phyloP scores from a whole-genome alignment of 2,113 vertebrate genomes.

The Erpornis zantholeuca region DNA sequence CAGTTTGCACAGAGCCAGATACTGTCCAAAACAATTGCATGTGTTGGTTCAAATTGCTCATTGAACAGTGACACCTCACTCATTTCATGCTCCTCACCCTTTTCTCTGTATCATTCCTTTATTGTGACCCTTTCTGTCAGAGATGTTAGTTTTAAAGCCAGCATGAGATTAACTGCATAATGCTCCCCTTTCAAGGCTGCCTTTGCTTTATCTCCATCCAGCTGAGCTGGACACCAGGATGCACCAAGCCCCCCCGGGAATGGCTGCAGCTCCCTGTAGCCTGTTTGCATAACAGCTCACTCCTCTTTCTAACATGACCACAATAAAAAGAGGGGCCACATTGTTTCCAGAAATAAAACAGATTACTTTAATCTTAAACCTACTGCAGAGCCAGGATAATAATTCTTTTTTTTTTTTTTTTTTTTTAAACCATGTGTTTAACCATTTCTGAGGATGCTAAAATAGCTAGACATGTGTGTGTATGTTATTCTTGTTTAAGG shows the following conservation, averaged over 20 bases:
- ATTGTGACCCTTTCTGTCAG: background rate
- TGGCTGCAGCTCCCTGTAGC: background rate
- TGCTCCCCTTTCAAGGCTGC: slow-evolving; percentile 15
- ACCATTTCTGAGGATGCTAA: background rate
- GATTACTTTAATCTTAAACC: slow-evolving; percentile 42
- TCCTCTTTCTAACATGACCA: background rate
- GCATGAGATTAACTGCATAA: background rate
- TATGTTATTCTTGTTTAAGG: background rate
- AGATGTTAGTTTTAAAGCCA: slow-evolving; percentile 12
- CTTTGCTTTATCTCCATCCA: background rate
- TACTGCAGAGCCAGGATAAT: background rate
- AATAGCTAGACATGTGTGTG: background rate
- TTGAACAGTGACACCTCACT: background rate
- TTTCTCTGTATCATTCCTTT: background rate
- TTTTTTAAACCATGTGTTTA: background rate
- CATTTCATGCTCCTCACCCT: background rate
- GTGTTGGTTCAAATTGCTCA: background rate
- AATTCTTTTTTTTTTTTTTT: background rate
- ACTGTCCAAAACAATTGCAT: background rate
- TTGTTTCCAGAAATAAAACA: slow-evolving; percentile 52
- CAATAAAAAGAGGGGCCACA: background rate
- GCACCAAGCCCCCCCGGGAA: background rate
- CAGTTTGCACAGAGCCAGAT: background rate
- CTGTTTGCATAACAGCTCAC: background rate
- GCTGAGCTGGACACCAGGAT: background rate